A percentile compares a stretch with the other conserved stretches of the same genome.
Conservation (phyloP, 2,113 vertebrate species). For the Sardina pilchardus region DNA sequence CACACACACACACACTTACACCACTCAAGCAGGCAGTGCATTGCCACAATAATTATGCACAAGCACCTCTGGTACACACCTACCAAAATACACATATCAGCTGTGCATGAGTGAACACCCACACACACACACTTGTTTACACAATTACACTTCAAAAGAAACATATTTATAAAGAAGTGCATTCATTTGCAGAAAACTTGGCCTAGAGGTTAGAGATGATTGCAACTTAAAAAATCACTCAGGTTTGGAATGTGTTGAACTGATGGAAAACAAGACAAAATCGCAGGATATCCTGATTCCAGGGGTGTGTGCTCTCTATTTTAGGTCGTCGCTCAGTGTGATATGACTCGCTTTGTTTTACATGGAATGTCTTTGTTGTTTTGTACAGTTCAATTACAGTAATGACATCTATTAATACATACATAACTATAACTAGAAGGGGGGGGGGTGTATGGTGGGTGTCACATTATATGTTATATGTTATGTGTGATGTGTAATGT, state of each 20-base stretch:
- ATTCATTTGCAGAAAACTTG: neutral
- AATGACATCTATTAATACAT: neutral
- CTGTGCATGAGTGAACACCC: slow-evolving; percentile 25
- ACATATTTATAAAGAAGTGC: neutral
- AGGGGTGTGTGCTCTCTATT: slow-evolving; percentile 9
- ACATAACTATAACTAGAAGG: too few relatives aligned
- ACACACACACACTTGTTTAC: slow-evolving; percentile 37
- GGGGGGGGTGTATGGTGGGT: too few relatives aligned
- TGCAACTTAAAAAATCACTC: neutral
- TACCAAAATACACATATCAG: neutral
- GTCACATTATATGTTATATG: too few relatives aligned
- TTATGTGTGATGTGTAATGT: too few relatives aligned
- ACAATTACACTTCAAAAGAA: neutral
- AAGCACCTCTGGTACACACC: slow-evolving; percentile 11
- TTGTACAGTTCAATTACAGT: slow-evolving; percentile 17
- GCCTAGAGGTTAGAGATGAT: neutral
- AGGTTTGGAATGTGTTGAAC: slow-evolving; percentile 36
- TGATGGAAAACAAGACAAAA: slow-evolving; percentile 43
- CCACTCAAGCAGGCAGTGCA: slow-evolving; percentile 24
- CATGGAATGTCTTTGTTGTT: slow-evolving; percentile 16
- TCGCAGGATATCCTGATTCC: slow-evolving; percentile 52
- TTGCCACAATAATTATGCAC: slow-evolving; percentile 43
- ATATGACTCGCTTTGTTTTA: neutral
- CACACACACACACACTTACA: neutral
- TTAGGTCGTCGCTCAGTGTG: slow-evolving; percentile 27